phyloP scores from a whole-genome alignment of 2,113 vertebrate species.

The Dascyllus trimaculatus region DNA sequence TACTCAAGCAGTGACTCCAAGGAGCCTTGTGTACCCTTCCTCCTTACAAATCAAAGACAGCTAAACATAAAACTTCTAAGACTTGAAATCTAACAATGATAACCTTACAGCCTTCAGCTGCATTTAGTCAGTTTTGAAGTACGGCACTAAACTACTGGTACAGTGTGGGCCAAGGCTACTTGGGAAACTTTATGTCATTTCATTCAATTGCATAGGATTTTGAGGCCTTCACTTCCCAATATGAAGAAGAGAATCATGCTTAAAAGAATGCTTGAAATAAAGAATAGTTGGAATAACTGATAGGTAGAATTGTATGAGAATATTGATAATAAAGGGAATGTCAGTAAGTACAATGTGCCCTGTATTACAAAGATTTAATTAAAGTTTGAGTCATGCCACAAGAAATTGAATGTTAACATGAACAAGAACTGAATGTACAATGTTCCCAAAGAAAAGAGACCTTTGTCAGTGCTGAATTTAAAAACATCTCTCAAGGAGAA shows the following conservation, averaged over 20 bases:
- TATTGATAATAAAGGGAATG: background rate
- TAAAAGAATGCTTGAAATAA: too few relatives aligned
- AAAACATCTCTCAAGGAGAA: slow-evolving; percentile 1
- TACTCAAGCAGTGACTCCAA: too few relatives aligned
- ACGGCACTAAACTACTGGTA: too few relatives aligned
- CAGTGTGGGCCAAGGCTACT: too few relatives aligned
- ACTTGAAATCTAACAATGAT: too few relatives aligned
- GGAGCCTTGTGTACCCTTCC: too few relatives aligned
- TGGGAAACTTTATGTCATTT: background rate
- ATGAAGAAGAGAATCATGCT: too few relatives aligned
- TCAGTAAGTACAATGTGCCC: background rate
- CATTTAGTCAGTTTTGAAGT: too few relatives aligned
- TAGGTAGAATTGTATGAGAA: background rate
- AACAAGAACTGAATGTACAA: background rate
- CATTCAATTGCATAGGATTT: background rate
- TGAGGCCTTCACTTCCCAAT: too few relatives aligned
- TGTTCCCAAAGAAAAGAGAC: background rate
- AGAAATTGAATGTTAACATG: background rate
- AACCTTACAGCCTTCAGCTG: too few relatives aligned
- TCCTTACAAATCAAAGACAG: too few relatives aligned
- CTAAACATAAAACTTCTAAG: too few relatives aligned
- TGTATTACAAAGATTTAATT: slow-evolving; percentile 2
- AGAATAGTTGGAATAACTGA: background rate
- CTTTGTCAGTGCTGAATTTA: background rate
- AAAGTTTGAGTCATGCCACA: background rate